These are phyloP conservation scores for Heteractis magnifica DNA, from an alignment of 92 coral and sea anemone species.

Conservation along the genomic window DNA sequence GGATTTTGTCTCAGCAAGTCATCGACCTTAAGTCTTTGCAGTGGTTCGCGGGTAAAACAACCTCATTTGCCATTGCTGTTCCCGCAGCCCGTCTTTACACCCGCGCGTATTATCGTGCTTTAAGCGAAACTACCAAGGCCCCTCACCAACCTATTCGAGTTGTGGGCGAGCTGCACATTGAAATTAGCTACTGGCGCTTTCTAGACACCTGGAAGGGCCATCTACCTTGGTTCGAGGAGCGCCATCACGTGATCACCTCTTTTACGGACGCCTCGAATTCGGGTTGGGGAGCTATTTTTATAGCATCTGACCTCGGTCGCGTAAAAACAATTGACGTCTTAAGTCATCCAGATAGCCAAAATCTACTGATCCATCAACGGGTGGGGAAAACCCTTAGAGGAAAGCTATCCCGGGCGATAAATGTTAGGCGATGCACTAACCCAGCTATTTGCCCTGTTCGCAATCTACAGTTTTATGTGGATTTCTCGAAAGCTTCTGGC, in stretches of 20 bases:
- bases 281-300: background rate
- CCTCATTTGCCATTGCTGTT: slow-evolving; percentile 55
- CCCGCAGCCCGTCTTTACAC: slow-evolving; percentile 42
- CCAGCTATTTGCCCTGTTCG: slow-evolving; percentile 62
- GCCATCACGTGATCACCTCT: background rate
- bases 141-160: background rate
- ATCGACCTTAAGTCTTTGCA: background rate
- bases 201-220: background rate
- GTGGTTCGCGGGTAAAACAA: slow-evolving; percentile 49
- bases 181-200: background rate
- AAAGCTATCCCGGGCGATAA: slow-evolving; percentile 25
- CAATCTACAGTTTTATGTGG: slow-evolving; percentile 40
- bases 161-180: background rate
- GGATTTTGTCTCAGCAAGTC: background rate
- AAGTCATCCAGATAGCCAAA: too few relatives aligned
- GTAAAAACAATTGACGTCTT: too few relatives aligned
- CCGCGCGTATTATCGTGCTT: slow-evolving; percentile 33
- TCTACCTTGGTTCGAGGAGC: background rate
- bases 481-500: slow-evolving; percentile 29
- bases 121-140: background rate
- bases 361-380: too few relatives aligned
- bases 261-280: background rate
- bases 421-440: slow-evolving; percentile 40
- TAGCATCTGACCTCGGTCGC: too few relatives aligned
- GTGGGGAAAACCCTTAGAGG: slow-evolving; percentile 59